Base-by-base conservation (phyloP, 2,888 invertebrate genomes). In the Tolmerus cingulatus region DNA sequence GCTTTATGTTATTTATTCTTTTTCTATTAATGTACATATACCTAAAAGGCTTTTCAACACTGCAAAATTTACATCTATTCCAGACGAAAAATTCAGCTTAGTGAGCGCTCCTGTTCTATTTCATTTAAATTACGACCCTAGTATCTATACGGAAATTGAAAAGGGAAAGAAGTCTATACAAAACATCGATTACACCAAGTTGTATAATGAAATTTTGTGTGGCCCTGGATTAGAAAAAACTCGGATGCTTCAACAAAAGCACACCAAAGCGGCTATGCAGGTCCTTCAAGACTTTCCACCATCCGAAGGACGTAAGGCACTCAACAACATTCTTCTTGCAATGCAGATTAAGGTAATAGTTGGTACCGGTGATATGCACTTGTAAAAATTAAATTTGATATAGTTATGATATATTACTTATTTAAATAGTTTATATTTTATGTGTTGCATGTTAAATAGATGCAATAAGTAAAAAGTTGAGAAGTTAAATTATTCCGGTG, bases 21-120 rank as follows among this genome's bases (percentile, higher is more conserved):
- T 34, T 5, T 34, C 3, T 34, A 34, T 34, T 5, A 7, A 4
- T 5, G 0, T 4, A 4, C 5, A 34, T 5, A 34, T 34, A 34
- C 12, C 12, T 46, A 14, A 8, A 46, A 14, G 8, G 8, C 1
- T 14, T 51, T 51, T 51, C 3, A 51, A 51, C 34, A 51, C 1
- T 51, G 16, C 51, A 51, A n/a, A 51, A 51, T n/a, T 51, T 51
- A 51, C n/a, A 19, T 34, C n/a, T 8, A 74, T 85, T 66, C 0
- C 87, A 90, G 91, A 91, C 77, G 88, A 89, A 0, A 90, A 92
- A 86, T 92, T 92, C 88, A 90, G 93, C 91, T 92, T 97, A 90
- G 95, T 96, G 1, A 96, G 96, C 90, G 97, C 97, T 5, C 98
- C 98, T 0, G 95, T 97, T 5, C 94, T 97, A 90, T 97, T 97